These are phyloP conservation scores for Mechanitis messenoides DNA, from an alignment of 2,888 invertebrate species.

Conservation along the genomic window DNA sequence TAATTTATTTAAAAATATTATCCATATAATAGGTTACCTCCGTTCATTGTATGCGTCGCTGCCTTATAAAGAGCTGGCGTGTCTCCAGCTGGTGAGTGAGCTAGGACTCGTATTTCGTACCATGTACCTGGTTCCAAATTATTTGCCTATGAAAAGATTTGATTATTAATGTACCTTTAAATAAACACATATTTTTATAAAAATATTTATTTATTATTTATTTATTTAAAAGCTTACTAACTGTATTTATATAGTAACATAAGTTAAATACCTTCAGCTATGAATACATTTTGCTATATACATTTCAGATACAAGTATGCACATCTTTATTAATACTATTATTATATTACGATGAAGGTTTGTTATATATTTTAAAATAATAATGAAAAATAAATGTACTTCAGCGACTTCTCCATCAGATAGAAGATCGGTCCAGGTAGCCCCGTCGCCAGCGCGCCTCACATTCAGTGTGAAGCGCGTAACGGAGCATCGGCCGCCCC, in stretches of 20 bases:
- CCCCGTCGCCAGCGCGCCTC: constrained; percentile 34
- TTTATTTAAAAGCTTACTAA: too few species aligned
- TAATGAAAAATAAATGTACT: constrained; percentile 31
- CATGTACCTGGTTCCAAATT: constrained; percentile 73
- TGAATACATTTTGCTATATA: too few species aligned
- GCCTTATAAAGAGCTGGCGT: constrained; percentile 73
- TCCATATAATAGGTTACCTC: constrained; percentile 51
- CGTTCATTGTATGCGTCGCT: constrained; percentile 69
- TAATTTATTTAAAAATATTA: background rate
- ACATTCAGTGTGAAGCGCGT: constrained; percentile 61
- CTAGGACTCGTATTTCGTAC: constrained; percentile 76
- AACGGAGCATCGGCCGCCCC: constrained; percentile 85
- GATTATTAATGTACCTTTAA: background rate
- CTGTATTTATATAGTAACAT: too few species aligned
- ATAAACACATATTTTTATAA: background rate
- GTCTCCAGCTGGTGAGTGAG: constrained; percentile 74
- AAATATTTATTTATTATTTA: background rate
- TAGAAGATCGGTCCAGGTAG: constrained; percentile 54
- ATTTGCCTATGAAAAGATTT: constrained; percentile 54
- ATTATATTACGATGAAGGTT: too few species aligned
- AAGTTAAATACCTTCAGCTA: too few species aligned
- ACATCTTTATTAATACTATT: too few species aligned
- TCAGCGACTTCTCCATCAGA: constrained; percentile 45
- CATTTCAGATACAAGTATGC: too few species aligned
- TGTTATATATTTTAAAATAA: background rate